Evolutionary conservation across 2,113 vertebrate species (phyloP).

Genomic region (Sclerurus mexicanus): DNA sequence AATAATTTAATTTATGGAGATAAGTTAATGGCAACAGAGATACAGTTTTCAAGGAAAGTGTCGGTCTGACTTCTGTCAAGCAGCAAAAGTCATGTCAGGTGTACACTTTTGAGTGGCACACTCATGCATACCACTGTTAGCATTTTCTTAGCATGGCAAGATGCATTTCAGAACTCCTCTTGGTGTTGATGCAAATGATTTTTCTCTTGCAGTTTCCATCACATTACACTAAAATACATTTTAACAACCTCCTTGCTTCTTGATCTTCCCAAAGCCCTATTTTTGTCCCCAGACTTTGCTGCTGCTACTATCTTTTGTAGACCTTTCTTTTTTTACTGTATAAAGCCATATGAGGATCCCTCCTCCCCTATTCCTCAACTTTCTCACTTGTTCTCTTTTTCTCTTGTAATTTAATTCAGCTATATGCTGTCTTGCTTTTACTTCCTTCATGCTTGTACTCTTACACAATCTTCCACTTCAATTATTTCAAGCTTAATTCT

Average conservation of each 20-base stretch:
- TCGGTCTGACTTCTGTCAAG: background rate
- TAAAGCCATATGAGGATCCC: background rate
- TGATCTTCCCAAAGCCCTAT: background rate
- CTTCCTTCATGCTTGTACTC: background rate
- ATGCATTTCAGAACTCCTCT: background rate
- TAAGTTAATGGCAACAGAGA: background rate
- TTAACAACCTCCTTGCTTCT: background rate
- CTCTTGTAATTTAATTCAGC: background rate
- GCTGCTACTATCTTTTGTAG: background rate
- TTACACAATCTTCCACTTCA: background rate
- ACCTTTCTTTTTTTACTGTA: background rate
- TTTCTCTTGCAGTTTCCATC: background rate
- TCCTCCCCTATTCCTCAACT: background rate
- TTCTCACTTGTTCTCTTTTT: background rate
- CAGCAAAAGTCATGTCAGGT: background rate
- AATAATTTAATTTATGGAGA: background rate
- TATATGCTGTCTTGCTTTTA: background rate
- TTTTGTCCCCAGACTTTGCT: background rate
- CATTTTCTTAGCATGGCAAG: background rate
- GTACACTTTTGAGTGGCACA: background rate
- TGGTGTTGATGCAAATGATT: background rate
- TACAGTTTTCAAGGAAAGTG: background rate
- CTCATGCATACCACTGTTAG: background rate
- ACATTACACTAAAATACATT: background rate
- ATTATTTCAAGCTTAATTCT: background rate